Base-by-base conservation (phyloP, 2,113 vertebrate species). In the Salvelinus alpinus region DNA sequence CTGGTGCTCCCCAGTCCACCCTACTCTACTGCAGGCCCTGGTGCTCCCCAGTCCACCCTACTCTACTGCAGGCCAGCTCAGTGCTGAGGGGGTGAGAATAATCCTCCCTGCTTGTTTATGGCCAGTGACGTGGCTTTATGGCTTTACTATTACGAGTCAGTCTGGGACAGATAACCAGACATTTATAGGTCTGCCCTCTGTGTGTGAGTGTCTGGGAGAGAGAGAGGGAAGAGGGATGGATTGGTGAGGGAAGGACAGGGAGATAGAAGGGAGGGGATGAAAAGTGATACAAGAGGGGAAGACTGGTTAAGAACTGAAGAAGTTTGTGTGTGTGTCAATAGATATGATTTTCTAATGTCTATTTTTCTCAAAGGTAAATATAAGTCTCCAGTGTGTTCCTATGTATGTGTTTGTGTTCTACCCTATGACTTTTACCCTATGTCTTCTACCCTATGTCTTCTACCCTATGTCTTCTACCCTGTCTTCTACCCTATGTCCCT, bases 91-190 rank as follows among this genome's bases (percentile, higher is more conserved):
- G 76, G 29, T 44, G 51, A 62, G 75, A n/a, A 60, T 31, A 62
- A 67, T 75, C 67, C 79, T 75, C 67, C 79, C 84, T 75, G 64
- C 78, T 44, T 72, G 70, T 87, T 90, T 86, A 90, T 78, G 80
- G 82, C 71, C 79, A 34, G 54, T 76, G 83, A 85, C 79, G 83
- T 78, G 72, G 76, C 73, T 89, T 87, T 78, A 87, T 73, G 47
- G 82, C 80, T 27, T 24, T 59, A 75, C 54, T 51, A 69, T 54
- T 54, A 70, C 5, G 13, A 29, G 65, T 11, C 70, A 54, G 84
- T 88, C 89, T 90, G 84, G 82, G 80, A 72, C 80, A 71, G 79
- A 82, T 89, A 79, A 84, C 74, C 71, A 73, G 27, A 65, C 73
- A 62, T 85, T 86, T 84, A 83, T 62, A 80, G 72, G 67, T 60